Evolutionary conservation across 2,797 vertebrate genomes (phyloP), one percentile per base, ranked within the genome.

Genomic region (Halcyon smyrnensis): DNA sequence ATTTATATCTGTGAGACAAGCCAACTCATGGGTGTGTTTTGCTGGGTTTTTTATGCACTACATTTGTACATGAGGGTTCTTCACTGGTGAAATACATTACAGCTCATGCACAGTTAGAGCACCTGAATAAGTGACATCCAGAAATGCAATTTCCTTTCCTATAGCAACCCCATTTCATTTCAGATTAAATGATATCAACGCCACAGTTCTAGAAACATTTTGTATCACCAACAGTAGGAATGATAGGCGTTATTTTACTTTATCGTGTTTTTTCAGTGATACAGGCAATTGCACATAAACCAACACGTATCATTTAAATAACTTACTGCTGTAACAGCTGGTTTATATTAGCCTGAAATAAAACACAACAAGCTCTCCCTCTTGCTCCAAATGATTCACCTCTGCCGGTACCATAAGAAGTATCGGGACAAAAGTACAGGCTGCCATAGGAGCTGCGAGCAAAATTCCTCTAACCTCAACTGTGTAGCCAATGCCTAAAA

Each of bases 391-490:
- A 25, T 23, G 20, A 10, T 34, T 84, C 73, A 69, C 8, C 21
- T 68, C 65, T 36, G 17, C 63, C 59, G 53, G 53, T 27, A 19
- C 20, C 14, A 7, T 14, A 46, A 51, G 56, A 91, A 79, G 59
- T 14, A 20, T 43, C 50, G 54, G 54, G 32, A 1, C 56, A 68
- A 67, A 60, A 24, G 15, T 24, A 27, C 6, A 15, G 0, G 0
- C 25, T 46, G 36, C 41, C 8, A 2, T 13, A 65, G 50, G 21
- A 84, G 32, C 15, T 16, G 17, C 62, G 43, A 75, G 19, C 11
- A 8, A 62, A 87, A 79, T 15, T 71, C 54, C 34, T 84, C 34
- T 53, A 19, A 16, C 54, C 43, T 84, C 59, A 84, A 18, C 14
- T 15, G 37, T 0, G 2, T 25, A 15, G 8, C 28, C 70, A 24